phyloP scores from a whole-genome alignment of 1,140 invertebrate genomes.

The Diachasma alloeum region DNA sequence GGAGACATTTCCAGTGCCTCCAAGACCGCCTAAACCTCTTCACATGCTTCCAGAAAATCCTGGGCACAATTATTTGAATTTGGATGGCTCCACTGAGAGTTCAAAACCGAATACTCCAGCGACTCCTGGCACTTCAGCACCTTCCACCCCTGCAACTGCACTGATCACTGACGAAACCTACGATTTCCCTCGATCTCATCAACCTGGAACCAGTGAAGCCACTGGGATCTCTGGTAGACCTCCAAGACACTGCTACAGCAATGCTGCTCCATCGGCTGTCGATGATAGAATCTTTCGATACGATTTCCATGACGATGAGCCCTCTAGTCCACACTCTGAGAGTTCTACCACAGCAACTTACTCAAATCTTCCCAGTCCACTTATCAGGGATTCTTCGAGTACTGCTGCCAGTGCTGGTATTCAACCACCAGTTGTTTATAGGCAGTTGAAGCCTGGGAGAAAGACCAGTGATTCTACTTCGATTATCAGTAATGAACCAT shows the following conservation, averaged over 20 bases:
- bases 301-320: conserved; percentile 68
- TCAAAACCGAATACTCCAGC: conserved; percentile 55
- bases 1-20: conserved; percentile 67
- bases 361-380: conserved; percentile 69
- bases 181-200: conserved; percentile 77
- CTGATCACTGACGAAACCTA: conserved; percentile 72
- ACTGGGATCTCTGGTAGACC: conserved; percentile 39
- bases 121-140: conserved; percentile 53
- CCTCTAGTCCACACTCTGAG: conserved; percentile 68
- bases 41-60: conserved; percentile 62
- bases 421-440: conserved; percentile 67
- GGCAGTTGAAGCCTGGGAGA: conserved; percentile 77
- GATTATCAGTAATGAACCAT: conserved; percentile 51
- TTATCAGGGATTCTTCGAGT: conserved; percentile 52
- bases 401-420: conserved; percentile 54
- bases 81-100: conserved; percentile 57
- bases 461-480: conserved; percentile 66
- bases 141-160: conserved; percentile 47
- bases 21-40: conserved; percentile 80
- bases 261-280: conserved; percentile 70
- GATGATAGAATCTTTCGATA: conserved; percentile 71
- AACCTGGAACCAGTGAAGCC: conserved; percentile 51
- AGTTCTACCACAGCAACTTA: conserved; percentile 65
- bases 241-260: conserved; percentile 75
- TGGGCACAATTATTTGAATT: conserved; percentile 68